phyloP scores from a whole-genome alignment of 2,888 invertebrate species.

The Nemoura dubitans region DNA sequence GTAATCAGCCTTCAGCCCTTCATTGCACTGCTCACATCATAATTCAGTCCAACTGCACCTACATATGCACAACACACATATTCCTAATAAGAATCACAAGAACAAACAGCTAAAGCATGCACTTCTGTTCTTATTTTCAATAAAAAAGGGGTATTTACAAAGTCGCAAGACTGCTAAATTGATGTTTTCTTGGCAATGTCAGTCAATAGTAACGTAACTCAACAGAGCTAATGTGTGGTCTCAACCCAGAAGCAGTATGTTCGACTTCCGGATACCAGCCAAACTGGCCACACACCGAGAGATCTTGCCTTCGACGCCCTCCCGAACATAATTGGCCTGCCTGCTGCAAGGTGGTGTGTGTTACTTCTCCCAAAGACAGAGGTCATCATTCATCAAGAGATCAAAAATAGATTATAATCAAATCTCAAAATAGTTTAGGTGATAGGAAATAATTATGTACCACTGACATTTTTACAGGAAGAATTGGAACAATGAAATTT shows the following conservation, averaged over 20 bases:
- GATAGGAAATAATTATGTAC: constrained; percentile 17
- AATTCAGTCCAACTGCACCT: constrained; percentile 19
- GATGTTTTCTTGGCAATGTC: constrained; percentile 26
- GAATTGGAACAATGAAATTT: constrained; percentile 7
- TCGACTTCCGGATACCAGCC: not conserved
- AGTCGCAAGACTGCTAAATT: constrained; percentile 41
- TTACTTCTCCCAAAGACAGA: not conserved
- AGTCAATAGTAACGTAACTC: constrained; percentile 24
- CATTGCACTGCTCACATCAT: constrained; percentile 38
- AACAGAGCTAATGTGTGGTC: not conserved
- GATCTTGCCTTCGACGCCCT: not conserved
- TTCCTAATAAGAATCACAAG: constrained; percentile 37
- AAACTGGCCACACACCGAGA: not conserved
- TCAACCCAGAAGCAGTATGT: not conserved
- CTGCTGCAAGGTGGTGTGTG: not conserved
- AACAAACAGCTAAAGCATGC: constrained; percentile 45
- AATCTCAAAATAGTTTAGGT: constrained; percentile 37
- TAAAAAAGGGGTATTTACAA: constrained; percentile 46
- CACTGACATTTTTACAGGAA: constrained; percentile 4
- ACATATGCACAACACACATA: constrained; percentile 40
- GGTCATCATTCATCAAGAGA: constrained; percentile 26
- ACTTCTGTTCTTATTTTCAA: constrained; percentile 42
- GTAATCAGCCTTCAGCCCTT: not conserved
- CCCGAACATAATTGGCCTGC: not conserved
- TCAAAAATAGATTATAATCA: constrained; percentile 37